phyloP scores from a whole-genome alignment of 1,140 invertebrate genomes.

The Mycetomoellerius zeteki region DNA sequence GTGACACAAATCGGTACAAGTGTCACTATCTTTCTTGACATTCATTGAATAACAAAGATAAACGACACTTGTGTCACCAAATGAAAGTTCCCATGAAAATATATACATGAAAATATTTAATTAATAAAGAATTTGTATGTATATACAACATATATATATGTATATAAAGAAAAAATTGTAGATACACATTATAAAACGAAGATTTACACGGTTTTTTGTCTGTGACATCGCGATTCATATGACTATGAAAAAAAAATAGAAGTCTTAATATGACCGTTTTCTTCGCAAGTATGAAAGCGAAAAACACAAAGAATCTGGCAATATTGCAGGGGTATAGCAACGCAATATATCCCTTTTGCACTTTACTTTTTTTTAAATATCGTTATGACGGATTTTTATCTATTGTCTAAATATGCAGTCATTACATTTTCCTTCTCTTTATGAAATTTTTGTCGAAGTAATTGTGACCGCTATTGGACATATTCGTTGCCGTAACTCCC shows the following conservation, averaged over 20 bases:
- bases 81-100: neutral
- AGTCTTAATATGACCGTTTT: conserved; percentile 28
- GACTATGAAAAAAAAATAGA: neutral
- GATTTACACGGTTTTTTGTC: neutral
- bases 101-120: conserved; percentile 1
- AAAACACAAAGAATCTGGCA: conserved; percentile 68
- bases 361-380: conserved; percentile 36
- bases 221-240: neutral
- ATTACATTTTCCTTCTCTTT: conserved; percentile 20
- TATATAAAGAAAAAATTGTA: neutral
- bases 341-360: conserved; percentile 38
- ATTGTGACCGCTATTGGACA: conserved; percentile 15
- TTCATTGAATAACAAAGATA: no score
- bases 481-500: conserved; percentile 67
- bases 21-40: no score
- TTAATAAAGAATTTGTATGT: neutral
- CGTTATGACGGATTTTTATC: conserved; percentile 15
- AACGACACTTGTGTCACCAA: no score
- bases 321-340: conserved; percentile 61
- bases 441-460: conserved; percentile 25
- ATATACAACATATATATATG: neutral
- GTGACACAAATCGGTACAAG: no score
- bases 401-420: neutral
- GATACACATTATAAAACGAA: neutral
- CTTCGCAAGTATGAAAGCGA: conserved; percentile 37